phyloP scores from a whole-genome alignment of 2,888 invertebrate species.

The Tachina fera region DNA sequence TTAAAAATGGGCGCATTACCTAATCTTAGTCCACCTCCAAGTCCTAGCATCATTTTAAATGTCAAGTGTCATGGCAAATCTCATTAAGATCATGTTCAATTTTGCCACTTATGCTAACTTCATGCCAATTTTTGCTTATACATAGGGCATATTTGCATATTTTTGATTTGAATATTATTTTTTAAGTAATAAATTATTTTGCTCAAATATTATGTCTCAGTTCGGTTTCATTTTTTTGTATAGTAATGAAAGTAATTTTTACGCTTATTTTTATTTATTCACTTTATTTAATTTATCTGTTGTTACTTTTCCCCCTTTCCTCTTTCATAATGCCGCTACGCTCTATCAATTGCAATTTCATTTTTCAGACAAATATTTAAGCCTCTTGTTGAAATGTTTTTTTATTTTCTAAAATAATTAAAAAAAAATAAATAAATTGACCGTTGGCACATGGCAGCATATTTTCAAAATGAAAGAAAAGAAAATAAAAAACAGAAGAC shows the following conservation, averaged over 20 bases:
- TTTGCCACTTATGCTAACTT: too few relatives aligned
- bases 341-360: constrained; percentile 67
- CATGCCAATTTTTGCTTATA: too few relatives aligned
- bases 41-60: too few relatives aligned
- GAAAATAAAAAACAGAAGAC: constrained; percentile 5
- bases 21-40: too few relatives aligned
- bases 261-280: constrained; percentile 31
- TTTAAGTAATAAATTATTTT: background rate
- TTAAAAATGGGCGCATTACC: too few relatives aligned
- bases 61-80: too few relatives aligned
- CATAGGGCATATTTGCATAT: too few relatives aligned
- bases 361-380: constrained; percentile 52
- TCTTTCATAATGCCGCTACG: constrained; percentile 38
- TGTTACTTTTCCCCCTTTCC: background rate
- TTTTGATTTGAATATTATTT: too few relatives aligned
- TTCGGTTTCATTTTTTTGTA: background rate
- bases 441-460: constrained; percentile 51
- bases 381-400: background rate
- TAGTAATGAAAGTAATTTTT: constrained; percentile 55
- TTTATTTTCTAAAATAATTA: constrained; percentile 31
- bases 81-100: too few relatives aligned
- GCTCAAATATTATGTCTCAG: background rate
- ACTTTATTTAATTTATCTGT: constrained; percentile 13
- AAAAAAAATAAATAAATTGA: constrained; percentile 47
- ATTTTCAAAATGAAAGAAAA: background rate